These are phyloP conservation scores for Enteromius argenteus DNA, from an alignment of 2,797 vertebrate genomes.

Conservation along the genomic window DNA sequence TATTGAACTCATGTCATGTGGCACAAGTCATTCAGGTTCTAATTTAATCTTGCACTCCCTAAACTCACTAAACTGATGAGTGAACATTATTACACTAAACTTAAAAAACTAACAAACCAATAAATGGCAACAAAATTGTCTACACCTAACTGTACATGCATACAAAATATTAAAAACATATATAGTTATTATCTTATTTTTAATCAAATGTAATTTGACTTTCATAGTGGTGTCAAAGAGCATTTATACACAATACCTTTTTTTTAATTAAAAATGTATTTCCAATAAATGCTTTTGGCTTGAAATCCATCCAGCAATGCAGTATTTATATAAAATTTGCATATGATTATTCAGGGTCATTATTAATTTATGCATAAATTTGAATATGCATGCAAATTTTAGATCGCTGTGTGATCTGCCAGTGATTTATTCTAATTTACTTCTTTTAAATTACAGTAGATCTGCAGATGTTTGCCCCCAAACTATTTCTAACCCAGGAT, in stretches of 20 bases:
- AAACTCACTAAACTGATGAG: background rate
- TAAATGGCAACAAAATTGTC: background rate
- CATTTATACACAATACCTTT: background rate
- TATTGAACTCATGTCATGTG: no score
- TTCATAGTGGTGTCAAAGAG: background rate
- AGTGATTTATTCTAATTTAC: background rate
- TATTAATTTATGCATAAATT: conserved; percentile 24
- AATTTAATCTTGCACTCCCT: background rate
- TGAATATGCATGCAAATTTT: conserved; percentile 18
- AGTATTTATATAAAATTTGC: conserved; percentile 7
- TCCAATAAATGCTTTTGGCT: conserved; percentile 16
- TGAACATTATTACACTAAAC: background rate
- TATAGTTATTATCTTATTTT: background rate
- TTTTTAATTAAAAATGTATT: conserved; percentile 3
- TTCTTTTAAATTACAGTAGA: no score
- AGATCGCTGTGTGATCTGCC: background rate
- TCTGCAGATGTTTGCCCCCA: background rate
- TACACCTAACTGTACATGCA: background rate
- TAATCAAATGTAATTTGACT: background rate
- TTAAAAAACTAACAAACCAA: background rate
- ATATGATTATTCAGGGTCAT: background rate
- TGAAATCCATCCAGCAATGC: conserved; percentile 1
- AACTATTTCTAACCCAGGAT: background rate
- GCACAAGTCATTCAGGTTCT: background rate
- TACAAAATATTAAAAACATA: background rate